Base-by-base conservation (phyloP, 2,888 invertebrate genomes). In the Idaea dimidiata region DNA sequence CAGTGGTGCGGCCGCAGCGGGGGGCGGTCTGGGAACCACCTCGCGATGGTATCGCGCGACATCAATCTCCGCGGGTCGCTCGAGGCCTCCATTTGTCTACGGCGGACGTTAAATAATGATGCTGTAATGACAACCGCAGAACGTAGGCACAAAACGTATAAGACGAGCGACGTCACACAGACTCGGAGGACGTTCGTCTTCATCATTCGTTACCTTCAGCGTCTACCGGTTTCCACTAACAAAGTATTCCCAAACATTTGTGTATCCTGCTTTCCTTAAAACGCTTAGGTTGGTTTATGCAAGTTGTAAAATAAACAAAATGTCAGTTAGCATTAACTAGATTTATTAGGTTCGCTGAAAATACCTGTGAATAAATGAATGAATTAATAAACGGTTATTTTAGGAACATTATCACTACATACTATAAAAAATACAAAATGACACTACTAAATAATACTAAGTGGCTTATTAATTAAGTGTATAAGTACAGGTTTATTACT, bases 41-140 rank as follows among this genome's bases (percentile, higher is more conserved):
- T 24, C 76, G 70, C 74, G 77, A 75, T 82, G 86, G 75, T 86
- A 86, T 86, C 87, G 74, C 75, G 75, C 79, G 80, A 81, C 86
- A 87, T 87, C 87, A 84, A 88, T 88, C 88, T 86, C 73, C 66
- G 1, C 58, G 60, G 69, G 17, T 57, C 62, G 59, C 64, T 58
- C 31, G 62, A 33, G 16, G 24, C 65, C 62, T 62, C 76, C 81
- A 76, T 82, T 81, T 79, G 77, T 82, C 82, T 77, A 5, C 74
- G 73, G 67, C 68, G 61, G 64, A 63, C 69, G 71, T 73, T 77
- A 77, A 79, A 72, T 77, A 78, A 80, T 81, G 77, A 79, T 78
- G 66, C 70, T 73, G 71, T 68, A 74, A 69, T 76, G 76, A 77
- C 77, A 72, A 70, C 69, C 72, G 66, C 61, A 61, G 59, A 62